Evolutionary conservation across 2,888 invertebrate genomes (phyloP).

Genomic region (Chrysina gloriosa): DNA sequence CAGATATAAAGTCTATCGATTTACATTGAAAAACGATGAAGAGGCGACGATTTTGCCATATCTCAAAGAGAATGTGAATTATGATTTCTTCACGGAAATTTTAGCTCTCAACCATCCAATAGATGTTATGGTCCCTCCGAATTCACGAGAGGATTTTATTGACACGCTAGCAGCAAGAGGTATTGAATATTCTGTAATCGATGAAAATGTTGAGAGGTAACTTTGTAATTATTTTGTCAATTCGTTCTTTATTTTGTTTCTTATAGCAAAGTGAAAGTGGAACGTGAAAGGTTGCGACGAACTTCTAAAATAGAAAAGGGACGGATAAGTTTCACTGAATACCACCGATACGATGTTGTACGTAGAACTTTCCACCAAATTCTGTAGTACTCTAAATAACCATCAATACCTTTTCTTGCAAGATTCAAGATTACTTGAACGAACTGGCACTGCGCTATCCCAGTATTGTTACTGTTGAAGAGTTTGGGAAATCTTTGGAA

Average conservation of each 20-base stretch:
- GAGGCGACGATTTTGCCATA: conserved; percentile 12
- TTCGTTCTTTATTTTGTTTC: conserved; percentile 64
- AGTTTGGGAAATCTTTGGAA: conserved; percentile 69
- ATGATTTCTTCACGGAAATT: conserved; percentile 30
- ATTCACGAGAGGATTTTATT: conserved; percentile 41
- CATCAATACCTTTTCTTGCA: neutral
- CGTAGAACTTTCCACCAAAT: neutral
- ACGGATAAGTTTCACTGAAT: conserved; percentile 62
- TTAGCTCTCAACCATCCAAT: conserved; percentile 1
- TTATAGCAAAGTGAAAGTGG: conserved; percentile 50
- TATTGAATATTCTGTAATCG: conserved; percentile 64
- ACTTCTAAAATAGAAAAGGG: conserved; percentile 61
- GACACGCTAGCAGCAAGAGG: conserved; percentile 57
- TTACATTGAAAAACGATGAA: conserved; percentile 38
- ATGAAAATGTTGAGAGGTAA: conserved; percentile 67
- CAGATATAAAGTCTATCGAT: conserved; percentile 39
- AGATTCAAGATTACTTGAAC: conserved; percentile 63
- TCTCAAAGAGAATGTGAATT: conserved; percentile 26
- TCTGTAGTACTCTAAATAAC: neutral
- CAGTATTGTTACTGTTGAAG: conserved; percentile 63
- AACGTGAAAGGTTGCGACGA: conserved; percentile 29
- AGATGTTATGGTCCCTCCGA: conserved; percentile 34
- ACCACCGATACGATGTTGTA: conserved; percentile 61
- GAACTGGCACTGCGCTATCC: conserved; percentile 66
- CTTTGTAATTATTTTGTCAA: conserved; percentile 34